Percentiles rank a stretch among this genome's conserved stretches.
Conservation (phyloP, 2,113 vertebrate genomes). For the Callaeas wilsoni region DNA sequence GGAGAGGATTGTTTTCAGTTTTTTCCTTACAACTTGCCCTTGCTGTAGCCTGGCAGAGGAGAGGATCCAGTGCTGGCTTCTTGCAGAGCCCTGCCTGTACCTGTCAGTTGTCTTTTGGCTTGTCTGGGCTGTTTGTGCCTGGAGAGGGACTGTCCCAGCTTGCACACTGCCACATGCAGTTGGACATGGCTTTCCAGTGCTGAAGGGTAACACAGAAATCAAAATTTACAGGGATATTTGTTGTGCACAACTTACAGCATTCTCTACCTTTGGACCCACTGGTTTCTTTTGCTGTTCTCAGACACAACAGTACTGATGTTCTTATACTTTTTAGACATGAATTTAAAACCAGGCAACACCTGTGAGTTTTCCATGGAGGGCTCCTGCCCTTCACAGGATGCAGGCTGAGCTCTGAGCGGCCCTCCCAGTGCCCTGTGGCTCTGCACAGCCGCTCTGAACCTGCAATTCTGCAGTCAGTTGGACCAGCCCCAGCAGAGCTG, state of each 20-base stretch:
- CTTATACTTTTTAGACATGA: accelerated
- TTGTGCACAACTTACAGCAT: background rate
- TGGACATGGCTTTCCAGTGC: background rate
- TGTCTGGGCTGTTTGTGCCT: background rate
- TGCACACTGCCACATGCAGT: background rate
- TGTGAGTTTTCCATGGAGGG: background rate
- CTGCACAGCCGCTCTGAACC: background rate
- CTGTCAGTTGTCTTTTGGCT: background rate
- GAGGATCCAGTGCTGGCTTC: background rate
- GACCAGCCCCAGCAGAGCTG: slow-evolving; percentile 4
- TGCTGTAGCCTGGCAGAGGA: background rate
- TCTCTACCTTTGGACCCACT: background rate
- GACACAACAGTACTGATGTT: background rate
- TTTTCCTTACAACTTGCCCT: background rate
- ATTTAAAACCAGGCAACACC: background rate
- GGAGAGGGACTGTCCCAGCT: background rate
- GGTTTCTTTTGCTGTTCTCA: background rate
- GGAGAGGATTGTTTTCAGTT: background rate
- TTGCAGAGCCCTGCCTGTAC: background rate
- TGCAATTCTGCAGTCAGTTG: slow-evolving; percentile 38
- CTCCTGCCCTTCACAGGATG: accelerated
- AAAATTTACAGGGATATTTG: background rate
- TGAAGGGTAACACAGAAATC: background rate
- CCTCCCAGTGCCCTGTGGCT: background rate
- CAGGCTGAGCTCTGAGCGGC: accelerated